Percentiles rank a stretch among this genome's conserved stretches.
phyloP scores from a whole-genome alignment of 2,113 vertebrate genomes.

The human (Homo sapiens) region GRCh38 chr1:176530501-176531000 shows the following conservation, averaged over 20 bases:
- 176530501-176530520: background rate
- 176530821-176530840: background rate
- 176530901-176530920: background rate
- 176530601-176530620: background rate
- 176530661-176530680: background rate
- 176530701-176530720: conserved; percentile 37
- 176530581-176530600: background rate
- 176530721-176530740: conserved; percentile 27
- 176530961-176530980: conserved; percentile 57
- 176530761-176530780: background rate
- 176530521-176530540: background rate
- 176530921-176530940: background rate
- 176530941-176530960: conserved; percentile 38
- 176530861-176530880: background rate
- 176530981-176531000: conserved; percentile 52
- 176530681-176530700: background rate
- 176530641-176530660: background rate
- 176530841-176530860: background rate
- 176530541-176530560: background rate
- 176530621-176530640: background rate
- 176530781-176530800: background rate
- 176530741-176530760: background rate
- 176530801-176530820: background rate
- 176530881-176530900: background rate
- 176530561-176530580: conserved; percentile 15